phyloP scores from a whole-genome alignment of 2,888 invertebrate species.

The Didymodactylos carnosus region DNA sequence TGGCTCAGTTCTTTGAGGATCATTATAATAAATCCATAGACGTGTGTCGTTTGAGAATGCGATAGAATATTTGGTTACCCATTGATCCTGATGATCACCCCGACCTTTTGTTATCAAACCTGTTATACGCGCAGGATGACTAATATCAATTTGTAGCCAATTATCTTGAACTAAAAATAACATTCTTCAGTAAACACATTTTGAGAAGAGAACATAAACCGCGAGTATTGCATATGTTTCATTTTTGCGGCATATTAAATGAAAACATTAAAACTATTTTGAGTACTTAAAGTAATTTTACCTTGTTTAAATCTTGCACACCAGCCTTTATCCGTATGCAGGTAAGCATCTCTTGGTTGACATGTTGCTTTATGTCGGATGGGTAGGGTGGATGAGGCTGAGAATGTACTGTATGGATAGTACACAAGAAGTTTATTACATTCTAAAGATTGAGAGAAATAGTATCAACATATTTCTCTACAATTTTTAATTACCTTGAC shows the following conservation, averaged over 20 bases:
- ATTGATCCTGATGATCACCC: conserved; percentile 36
- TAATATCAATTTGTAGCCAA: conserved; percentile 40
- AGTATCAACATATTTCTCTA: background rate
- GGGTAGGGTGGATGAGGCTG: conserved; percentile 34
- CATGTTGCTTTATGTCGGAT: conserved; percentile 28
- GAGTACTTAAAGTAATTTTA: conserved; percentile 22
- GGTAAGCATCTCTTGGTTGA: conserved; percentile 37
- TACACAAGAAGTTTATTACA: conserved; percentile 37
- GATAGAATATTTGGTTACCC: conserved; percentile 38
- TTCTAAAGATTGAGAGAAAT: conserved; percentile 23
- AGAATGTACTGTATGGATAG: conserved; percentile 34
- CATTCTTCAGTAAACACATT: background rate
- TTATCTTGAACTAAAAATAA: conserved; percentile 22
- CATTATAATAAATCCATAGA: conserved; percentile 39
- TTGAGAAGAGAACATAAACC: background rate
- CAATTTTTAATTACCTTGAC: conserved; percentile 32
- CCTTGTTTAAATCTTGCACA: conserved; percentile 37
- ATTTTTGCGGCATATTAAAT: no score
- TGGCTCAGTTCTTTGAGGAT: conserved; percentile 35
- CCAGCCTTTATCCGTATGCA: conserved; percentile 39
- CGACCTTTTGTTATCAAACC: conserved; percentile 38
- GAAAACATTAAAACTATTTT: no score
- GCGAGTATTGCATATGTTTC: background rate
- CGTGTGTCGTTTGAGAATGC: conserved; percentile 39
- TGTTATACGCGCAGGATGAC: conserved; percentile 38